Base-by-base conservation (phyloP, 2,113 vertebrate genomes). In the Grus americana region DNA sequence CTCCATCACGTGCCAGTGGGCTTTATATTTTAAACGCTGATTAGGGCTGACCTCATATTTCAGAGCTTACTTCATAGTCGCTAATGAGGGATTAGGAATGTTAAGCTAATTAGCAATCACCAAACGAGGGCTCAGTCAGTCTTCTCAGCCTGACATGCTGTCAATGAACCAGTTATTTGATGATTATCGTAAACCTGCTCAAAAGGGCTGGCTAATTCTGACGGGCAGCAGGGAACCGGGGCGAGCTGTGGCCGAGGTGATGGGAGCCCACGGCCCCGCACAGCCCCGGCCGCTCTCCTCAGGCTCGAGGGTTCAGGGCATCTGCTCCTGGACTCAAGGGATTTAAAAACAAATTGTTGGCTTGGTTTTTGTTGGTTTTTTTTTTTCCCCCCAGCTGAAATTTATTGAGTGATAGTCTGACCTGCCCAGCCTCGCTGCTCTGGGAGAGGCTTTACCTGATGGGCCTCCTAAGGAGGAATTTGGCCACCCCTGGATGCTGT, bases 51-150 rank as follows among this genome's bases (percentile, higher is more conserved):
- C 95, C 97, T 97, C 91, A 90, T 95, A 95, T 93, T 96, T 94
- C 91, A 73, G 94, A 94, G 96, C 91, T 96, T 96, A 95, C 96
- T 95, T 95, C 94, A 90, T 93, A 81, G 94, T 90, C 49, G 20
- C 88, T 97, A 97, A 97, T 95, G 95, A 97, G 96, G 97, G 96
- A 97, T 97, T 95, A 97, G 89, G 92, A 95, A 90, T 61, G 95
- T 95, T 96, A 97, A 97, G 97, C 92, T 97, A 97, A 97, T 97
- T 95, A 97, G 78, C 87, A 87, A 79, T 88, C 89, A 84, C 95
- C 94, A 94, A 96, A 95, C 3, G 94, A 91, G 87, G 89, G 89
- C 95, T 95, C 91, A 70, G 88, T 86, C 66, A 62, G 92, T 59
- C 85, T 92, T 66, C 91, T 92, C 96, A 94, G 89, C 80, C 84